Conservation (phyloP, 2,113 vertebrate species). For the Corvus hawaiiensis region DNA sequence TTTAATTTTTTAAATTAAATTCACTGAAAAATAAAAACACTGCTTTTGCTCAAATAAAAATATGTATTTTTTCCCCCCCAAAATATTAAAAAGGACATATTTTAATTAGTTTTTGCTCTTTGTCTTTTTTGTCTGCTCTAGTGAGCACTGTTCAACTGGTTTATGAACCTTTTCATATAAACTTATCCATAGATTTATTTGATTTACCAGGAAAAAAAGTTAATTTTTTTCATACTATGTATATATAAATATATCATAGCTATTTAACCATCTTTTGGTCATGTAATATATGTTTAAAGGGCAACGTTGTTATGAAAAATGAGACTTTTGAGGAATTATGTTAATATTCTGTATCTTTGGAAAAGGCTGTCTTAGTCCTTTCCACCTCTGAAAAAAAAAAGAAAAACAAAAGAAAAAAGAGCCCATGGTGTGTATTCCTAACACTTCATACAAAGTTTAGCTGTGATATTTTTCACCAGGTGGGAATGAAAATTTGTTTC, state of each 20-base stretch:
- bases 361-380: not conserved
- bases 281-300: not conserved
- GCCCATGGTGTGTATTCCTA: not conserved
- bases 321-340: not conserved
- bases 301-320: not conserved
- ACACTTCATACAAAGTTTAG: not conserved
- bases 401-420: not conserved
- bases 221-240: not conserved
- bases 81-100: not conserved
- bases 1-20: not conserved
- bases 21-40: not conserved
- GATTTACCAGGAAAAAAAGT: not conserved
- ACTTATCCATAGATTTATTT: not conserved
- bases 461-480: not conserved
- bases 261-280: not conserved
- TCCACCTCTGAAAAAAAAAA: not conserved
- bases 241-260: not conserved
- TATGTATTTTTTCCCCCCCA: not conserved
- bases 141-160: not conserved
- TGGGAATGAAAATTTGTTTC: not conserved
- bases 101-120: not conserved
- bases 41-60: not conserved
- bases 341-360: not conserved
- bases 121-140: not conserved
- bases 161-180: not conserved